Evolutionary conservation across 2,797 vertebrate species (phyloP).

Genomic region (Acipenser ruthenus): DNA sequence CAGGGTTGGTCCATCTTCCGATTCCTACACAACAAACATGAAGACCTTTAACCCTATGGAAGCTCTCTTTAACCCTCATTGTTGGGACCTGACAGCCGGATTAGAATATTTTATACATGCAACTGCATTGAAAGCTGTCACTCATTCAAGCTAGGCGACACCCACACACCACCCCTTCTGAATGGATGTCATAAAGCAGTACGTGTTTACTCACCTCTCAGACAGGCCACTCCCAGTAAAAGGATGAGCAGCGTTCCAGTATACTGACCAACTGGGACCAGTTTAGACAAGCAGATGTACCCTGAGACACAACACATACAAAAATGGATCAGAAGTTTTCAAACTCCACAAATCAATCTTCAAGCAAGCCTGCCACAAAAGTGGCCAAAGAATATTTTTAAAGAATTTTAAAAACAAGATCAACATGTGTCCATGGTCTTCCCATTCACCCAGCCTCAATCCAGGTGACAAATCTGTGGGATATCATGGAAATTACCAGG

Average conservation of each 20-base stretch:
- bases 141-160: neutral
- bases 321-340: neutral
- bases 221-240: slow-evolving; percentile 78
- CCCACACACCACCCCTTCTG: no score
- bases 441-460: neutral
- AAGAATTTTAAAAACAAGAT: neutral
- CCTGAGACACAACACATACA: slow-evolving; percentile 47
- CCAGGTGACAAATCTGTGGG: neutral
- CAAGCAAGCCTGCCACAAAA: neutral
- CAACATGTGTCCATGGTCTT: no score
- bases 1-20: slow-evolving; percentile 77
- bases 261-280: slow-evolving; percentile 77
- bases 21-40: slow-evolving; percentile 32
- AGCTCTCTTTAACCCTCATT: neutral
- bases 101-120: neutral
- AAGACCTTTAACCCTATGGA: no score
- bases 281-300: slow-evolving; percentile 75
- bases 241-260: slow-evolving; percentile 72
- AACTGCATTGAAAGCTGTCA: neutral
- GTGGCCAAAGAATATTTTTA: neutral
- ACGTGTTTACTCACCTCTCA: slow-evolving; percentile 67
- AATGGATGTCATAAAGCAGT: no score
- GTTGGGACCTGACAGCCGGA: no score
- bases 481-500: no score
- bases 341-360: neutral